Conservation (phyloP, 2,113 vertebrate genomes). For the Elaphurus davidianus region DNA sequence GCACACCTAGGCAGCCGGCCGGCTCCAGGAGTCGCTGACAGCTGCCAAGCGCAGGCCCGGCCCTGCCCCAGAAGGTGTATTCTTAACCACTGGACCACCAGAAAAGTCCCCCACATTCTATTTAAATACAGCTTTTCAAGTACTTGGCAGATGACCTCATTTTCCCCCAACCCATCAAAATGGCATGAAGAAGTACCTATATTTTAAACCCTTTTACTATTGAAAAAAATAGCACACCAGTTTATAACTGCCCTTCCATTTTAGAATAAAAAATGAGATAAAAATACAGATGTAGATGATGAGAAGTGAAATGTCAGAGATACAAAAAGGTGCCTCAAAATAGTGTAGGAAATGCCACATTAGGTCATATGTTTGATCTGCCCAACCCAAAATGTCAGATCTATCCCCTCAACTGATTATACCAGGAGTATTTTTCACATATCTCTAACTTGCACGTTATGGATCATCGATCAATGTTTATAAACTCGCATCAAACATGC, state of each 20-base stretch:
- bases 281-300: background rate
- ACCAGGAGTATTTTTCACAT: background rate
- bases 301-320: background rate
- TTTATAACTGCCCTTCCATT: background rate
- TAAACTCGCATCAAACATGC: background rate
- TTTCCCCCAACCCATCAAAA: background rate
- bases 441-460: background rate
- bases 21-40: background rate
- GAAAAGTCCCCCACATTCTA: background rate
- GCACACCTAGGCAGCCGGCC: background rate
- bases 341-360: background rate
- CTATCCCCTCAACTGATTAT: background rate
- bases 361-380: background rate
- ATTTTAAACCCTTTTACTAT: background rate
- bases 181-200: background rate
- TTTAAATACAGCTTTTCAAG: background rate
- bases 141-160: background rate
- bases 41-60: conserved; percentile 9
- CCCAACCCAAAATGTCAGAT: background rate
- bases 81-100: background rate
- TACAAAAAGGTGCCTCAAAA: background rate
- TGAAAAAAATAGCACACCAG: background rate
- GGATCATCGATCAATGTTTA: background rate
- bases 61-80: background rate
- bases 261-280: conserved; percentile 3